These are phyloP conservation scores for Nothobranchius furzeri DNA, from an alignment of 2,113 vertebrate genomes.

Conservation along the genomic window DNA sequence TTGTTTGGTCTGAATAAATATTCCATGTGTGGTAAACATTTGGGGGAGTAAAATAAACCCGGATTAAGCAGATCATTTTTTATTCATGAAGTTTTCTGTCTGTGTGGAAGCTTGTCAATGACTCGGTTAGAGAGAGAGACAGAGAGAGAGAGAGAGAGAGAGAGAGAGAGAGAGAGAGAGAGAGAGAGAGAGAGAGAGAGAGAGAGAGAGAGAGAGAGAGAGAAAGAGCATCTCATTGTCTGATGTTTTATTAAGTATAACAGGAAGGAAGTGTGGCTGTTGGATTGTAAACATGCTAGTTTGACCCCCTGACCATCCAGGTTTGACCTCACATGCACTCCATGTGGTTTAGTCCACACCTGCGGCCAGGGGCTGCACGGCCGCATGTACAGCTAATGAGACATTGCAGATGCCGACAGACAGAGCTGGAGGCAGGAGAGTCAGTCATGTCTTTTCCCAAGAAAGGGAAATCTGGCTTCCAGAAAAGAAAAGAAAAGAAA, in stretches of 20 bases:
- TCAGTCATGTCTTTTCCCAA: too few relatives aligned
- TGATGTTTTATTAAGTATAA: constrained; percentile 34
- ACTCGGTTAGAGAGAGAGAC: not conserved
- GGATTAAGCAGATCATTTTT: constrained; percentile 20
- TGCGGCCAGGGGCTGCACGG: too few relatives aligned
- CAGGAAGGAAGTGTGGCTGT: constrained; percentile 15
- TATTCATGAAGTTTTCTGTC: constrained; percentile 28
- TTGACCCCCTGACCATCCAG: constrained; percentile 14
- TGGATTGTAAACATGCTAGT: constrained; percentile 25
- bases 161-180: too few relatives aligned
- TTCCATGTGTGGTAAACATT: constrained; percentile 30
- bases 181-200: constrained; percentile 21
- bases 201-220: too few relatives aligned
- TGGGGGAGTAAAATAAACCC: constrained; percentile 28
- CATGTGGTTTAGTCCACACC: too few relatives aligned
- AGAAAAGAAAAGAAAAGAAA: too few relatives aligned
- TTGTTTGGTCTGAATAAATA: constrained; percentile 37
- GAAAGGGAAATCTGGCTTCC: too few relatives aligned
- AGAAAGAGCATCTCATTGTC: constrained; percentile 18
- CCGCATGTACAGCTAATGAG: too few relatives aligned
- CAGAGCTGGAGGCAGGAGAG: too few relatives aligned
- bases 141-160: too few relatives aligned
- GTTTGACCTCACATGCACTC: constrained; percentile 20
- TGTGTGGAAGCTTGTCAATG: constrained; percentile 10
- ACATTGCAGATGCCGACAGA: too few relatives aligned